A percentile compares a stretch with the other conserved stretches of the same genome.
These are phyloP conservation scores for Ardeotis arabs DNA, from an alignment of 2,113 vertebrate species.

Conservation along the genomic window DNA sequence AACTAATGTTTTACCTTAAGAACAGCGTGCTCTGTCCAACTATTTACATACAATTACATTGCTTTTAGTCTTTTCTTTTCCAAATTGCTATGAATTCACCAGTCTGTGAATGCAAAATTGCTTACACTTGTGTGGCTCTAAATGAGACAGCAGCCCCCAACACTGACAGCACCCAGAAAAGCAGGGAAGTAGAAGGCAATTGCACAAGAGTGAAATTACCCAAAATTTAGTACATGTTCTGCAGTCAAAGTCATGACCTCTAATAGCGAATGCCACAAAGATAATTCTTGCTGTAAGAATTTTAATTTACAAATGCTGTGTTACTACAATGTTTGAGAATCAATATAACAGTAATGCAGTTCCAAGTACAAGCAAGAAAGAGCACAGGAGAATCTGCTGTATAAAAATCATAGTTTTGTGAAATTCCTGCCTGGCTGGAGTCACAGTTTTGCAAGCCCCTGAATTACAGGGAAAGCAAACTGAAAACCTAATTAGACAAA, in stretches of 20 bases:
- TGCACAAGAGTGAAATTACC: not conserved
- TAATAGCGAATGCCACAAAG: rapidly evolving
- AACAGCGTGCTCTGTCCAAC: not conserved
- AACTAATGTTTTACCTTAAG: not conserved
- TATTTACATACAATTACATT: not conserved
- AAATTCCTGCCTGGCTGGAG: not conserved
- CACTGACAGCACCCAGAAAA: not conserved
- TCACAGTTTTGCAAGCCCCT: not conserved
- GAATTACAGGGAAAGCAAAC: slow-evolving; percentile 14
- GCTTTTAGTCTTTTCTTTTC: not conserved
- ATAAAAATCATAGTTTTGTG: not conserved
- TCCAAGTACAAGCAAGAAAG: not conserved
- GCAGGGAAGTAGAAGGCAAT: not conserved
- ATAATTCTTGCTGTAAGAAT: not conserved
- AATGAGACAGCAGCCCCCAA: not conserved
- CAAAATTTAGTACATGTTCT: not conserved
- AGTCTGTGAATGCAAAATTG: not conserved
- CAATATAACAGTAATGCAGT: not conserved
- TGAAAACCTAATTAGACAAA: slow-evolving; percentile 5
- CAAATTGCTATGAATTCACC: not conserved
- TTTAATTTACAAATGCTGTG: not conserved
- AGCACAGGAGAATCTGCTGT: not conserved
- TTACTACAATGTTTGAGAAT: not conserved
- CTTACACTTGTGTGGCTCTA: not conserved
- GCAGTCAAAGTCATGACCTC: not conserved